A percentile compares a stretch with the other conserved stretches of the same genome.
Conservation (phyloP, 1,140 invertebrate species). For the Aplysia californica region DNA sequence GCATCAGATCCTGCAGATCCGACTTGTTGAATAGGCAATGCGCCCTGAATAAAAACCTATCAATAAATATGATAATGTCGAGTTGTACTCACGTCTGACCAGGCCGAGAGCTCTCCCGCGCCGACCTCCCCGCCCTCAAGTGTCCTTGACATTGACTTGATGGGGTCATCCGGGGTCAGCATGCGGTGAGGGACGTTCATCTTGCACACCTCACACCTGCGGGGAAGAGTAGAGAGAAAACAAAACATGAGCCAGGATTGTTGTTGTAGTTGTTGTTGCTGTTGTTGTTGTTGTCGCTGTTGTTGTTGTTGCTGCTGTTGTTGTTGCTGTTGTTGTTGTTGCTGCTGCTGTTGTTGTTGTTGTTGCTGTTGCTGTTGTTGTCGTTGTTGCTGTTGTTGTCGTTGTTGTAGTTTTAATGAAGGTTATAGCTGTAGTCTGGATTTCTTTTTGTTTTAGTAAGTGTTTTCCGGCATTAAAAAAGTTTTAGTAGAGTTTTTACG, state of each 20-base stretch:
- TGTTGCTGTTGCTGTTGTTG: conserved; percentile 5
- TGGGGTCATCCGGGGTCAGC: conserved; percentile 52
- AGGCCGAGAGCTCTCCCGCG: too few species aligned
- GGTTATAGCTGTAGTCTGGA: background rate
- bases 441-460: background rate
- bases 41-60: too few species aligned
- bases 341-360: background rate
- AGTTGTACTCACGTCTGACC: conserved; percentile 47
- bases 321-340: conserved; percentile 2
- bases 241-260: background rate
- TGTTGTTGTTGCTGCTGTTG: background rate
- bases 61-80: too few species aligned
- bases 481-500: too few species aligned
- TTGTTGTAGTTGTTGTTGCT: background rate
- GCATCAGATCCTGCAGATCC: too few species aligned
- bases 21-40: too few species aligned
- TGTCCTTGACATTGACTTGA: conserved; percentile 39
- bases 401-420: background rate
- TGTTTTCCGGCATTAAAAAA: too few species aligned
- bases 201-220: conserved; percentile 58
- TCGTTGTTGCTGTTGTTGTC: background rate
- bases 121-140: conserved; percentile 56
- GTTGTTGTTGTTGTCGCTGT: background rate
- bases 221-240: conserved; percentile 14
- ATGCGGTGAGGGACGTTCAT: conserved; percentile 63